These are phyloP conservation scores for Pteronotus mesoamericanus DNA, from an alignment of 2,797 vertebrate genomes.

Conservation along the genomic window DNA sequence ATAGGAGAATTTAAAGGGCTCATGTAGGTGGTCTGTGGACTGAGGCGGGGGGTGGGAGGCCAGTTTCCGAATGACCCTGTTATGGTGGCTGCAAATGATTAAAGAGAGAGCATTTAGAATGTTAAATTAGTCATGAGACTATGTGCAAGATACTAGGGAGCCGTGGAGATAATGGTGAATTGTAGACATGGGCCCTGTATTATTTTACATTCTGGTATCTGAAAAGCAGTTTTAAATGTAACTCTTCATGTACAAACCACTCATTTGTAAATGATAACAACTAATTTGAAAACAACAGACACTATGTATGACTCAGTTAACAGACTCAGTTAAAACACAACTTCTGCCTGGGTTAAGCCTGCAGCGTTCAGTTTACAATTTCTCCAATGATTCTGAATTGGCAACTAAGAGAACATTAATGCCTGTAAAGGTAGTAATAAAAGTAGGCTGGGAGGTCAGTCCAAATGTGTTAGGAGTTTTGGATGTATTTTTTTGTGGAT, in stretches of 20 bases:
- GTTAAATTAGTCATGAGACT: not conserved
- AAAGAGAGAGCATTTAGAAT: not conserved
- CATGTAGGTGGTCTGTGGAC: not conserved
- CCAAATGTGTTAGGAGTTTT: not conserved
- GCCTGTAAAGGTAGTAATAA: not conserved
- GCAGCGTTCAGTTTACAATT: not conserved
- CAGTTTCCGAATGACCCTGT: not conserved
- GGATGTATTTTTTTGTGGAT: not conserved
- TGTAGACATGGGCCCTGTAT: not conserved
- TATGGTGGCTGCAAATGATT: not conserved
- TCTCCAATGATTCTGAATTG: not conserved
- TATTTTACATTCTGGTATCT: not conserved
- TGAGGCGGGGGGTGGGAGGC: not conserved
- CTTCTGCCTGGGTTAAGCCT: not conserved
- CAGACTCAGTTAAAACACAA: not conserved
- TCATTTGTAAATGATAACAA: not conserved
- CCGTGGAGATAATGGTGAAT: not conserved
- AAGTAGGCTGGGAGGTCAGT: not conserved
- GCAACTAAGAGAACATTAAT: not conserved
- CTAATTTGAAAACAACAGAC: not conserved
- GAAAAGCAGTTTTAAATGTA: not conserved
- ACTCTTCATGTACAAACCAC: not conserved
- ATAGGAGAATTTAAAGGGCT: not conserved
- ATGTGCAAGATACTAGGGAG: not conserved
- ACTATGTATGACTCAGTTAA: not conserved